Evolutionary conservation across 2,797 vertebrate genomes (phyloP).

Genomic region (Spheniscus humboldti): DNA sequence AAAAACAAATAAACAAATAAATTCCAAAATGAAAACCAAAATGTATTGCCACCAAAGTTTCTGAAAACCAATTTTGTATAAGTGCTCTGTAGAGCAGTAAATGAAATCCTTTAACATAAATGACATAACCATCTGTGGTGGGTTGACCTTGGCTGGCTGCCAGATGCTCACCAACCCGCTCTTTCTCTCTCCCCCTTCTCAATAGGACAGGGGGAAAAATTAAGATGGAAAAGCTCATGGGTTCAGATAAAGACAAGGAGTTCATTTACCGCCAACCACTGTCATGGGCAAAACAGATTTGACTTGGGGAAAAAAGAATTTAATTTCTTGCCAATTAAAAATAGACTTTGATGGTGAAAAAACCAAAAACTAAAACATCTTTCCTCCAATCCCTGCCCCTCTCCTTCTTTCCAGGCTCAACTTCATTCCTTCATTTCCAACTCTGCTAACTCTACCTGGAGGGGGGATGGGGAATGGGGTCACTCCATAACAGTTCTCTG

Average conservation of each 20-base stretch:
- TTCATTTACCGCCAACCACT: neutral
- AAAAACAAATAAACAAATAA: neutral
- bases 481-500: neutral
- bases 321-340: neutral
- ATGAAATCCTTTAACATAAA: neutral
- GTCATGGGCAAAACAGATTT: neutral
- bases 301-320: neutral
- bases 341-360: neutral
- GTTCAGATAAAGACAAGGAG: neutral
- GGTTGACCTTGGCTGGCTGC: neutral
- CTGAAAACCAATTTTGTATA: neutral
- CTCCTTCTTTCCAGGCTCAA: neutral
- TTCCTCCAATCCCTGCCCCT: neutral
- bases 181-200: neutral
- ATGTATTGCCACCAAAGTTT: neutral
- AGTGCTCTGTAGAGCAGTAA: neutral
- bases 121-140: neutral
- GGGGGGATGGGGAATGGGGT: neutral
- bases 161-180: neutral
- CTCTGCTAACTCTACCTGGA: accelerated
- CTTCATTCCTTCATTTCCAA: neutral
- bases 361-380: neutral
- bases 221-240: neutral
- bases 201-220: neutral
- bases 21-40: neutral